A percentile compares a stretch with the other conserved stretches of the same genome.
Conservation (phyloP, 30 jellyfish, hydroid and myxozoan genomes). For the Cassiopea andromeda region DNA sequence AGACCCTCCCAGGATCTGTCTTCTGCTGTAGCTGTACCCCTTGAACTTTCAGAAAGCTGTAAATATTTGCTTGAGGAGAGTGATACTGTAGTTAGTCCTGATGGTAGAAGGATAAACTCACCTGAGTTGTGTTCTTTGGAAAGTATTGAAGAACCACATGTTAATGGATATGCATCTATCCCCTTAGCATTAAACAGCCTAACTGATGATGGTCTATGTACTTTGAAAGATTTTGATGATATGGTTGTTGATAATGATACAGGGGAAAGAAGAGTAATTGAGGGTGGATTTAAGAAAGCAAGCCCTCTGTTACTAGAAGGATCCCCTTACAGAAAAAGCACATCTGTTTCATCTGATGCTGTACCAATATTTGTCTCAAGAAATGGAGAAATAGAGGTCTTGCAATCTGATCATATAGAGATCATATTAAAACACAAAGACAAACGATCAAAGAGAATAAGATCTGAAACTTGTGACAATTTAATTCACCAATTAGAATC, state of each 20-base stretch:
- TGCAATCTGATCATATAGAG: slow-evolving; percentile 67
- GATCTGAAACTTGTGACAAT: slow-evolving; percentile 79
- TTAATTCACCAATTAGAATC: slow-evolving; percentile 76
- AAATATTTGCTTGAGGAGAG: background rate
- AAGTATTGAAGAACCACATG: background rate
- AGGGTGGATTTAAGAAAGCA: background rate
- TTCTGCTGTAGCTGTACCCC: background rate
- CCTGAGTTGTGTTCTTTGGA: background rate
- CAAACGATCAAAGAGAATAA: slow-evolving; percentile 64
- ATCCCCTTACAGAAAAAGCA: background rate
- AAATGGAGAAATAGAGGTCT: slow-evolving; percentile 61
- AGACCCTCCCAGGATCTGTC: background rate
- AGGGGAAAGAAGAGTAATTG: background rate
- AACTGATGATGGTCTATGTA: background rate
- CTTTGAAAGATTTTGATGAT: background rate
- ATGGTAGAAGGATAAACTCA: background rate
- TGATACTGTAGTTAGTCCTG: background rate
- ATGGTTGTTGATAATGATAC: background rate
- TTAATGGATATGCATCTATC: background rate
- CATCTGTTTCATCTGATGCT: background rate
- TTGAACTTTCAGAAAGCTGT: background rate
- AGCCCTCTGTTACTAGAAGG: background rate
- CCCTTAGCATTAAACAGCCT: background rate
- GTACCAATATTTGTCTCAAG: slow-evolving; percentile 31
- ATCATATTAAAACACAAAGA: slow-evolving; percentile 55